phyloP scores from a whole-genome alignment of 1,140 invertebrate species.

The Bacillus rossius region DNA sequence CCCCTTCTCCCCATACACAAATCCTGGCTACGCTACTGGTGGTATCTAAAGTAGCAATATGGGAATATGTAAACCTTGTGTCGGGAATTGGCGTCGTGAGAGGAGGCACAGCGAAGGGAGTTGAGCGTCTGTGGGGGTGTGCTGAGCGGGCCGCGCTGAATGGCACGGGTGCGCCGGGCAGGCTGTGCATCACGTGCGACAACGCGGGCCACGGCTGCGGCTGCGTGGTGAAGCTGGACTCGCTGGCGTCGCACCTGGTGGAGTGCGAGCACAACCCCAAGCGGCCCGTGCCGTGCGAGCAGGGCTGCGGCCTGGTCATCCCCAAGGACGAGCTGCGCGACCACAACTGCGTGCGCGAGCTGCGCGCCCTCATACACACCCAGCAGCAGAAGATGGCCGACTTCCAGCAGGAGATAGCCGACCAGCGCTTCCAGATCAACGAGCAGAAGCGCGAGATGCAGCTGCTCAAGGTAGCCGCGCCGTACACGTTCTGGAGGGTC shows the following conservation, averaged over 20 bases:
- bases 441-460: conserved; percentile 86
- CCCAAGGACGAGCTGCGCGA: conserved; percentile 93
- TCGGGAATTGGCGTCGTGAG: no score
- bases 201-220: conserved; percentile 84
- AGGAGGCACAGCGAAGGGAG: no score
- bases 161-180: conserved; percentile 36
- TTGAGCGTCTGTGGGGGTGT: no score
- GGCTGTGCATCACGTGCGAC: conserved; percentile 85
- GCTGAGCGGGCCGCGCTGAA: no score
- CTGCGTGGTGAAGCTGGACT: conserved; percentile 79
- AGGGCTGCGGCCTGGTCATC: conserved; percentile 88
- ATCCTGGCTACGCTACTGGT: no score
- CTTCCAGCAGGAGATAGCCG: conserved; percentile 77
- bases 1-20: no score
- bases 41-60: no score
- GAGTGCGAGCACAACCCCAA: conserved; percentile 95
- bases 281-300: conserved; percentile 85
- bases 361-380: conserved; percentile 75
- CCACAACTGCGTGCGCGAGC: conserved; percentile 89
- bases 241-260: conserved; percentile 71
- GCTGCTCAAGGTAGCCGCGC: conserved; percentile 62
- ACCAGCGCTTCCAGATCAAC: conserved; percentile 80
- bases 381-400: conserved; percentile 82
- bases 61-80: no score
- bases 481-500: no score